These are phyloP conservation scores for Nasonia giraulti DNA, from an alignment of 1,140 invertebrate genomes.

Conservation along the genomic window DNA sequence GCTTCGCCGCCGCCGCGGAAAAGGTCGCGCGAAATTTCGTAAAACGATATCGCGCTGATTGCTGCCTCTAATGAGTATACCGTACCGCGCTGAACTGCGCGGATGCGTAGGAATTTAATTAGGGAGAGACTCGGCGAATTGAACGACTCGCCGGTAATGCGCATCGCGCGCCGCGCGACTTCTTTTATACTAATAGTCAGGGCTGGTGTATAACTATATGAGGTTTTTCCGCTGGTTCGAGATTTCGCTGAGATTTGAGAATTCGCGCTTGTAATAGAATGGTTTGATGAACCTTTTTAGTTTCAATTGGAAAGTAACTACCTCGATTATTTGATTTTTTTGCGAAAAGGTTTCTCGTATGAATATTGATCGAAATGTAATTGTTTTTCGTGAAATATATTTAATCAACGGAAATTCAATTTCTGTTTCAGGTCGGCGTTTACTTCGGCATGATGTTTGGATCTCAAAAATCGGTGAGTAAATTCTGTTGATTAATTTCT, in stretches of 20 bases:
- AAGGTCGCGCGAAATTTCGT: constrained; percentile 23
- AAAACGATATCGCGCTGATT: constrained; percentile 31
- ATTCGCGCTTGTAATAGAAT: background rate
- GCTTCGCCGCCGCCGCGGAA: background rate
- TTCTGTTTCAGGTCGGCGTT: background rate
- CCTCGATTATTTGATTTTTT: too few relatives aligned
- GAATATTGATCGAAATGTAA: too few relatives aligned
- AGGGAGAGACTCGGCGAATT: background rate
- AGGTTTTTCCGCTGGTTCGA: background rate
- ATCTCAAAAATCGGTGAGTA: constrained; percentile 29
- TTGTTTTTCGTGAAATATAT: background rate
- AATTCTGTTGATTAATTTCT: background rate
- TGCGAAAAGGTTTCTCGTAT: too few relatives aligned
- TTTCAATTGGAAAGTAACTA: background rate
- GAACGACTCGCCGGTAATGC: background rate
- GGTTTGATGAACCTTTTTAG: background rate
- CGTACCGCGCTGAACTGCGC: background rate
- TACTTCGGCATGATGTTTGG: background rate
- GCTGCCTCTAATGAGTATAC: constrained; percentile 38
- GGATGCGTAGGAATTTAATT: constrained; percentile 42
- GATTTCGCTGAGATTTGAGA: background rate
- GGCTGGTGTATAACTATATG: background rate
- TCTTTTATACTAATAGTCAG: background rate
- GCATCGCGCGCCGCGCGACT: background rate
- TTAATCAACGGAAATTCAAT: background rate